Base-by-base conservation (phyloP, 2,113 vertebrate genomes). In the Sinocyclocheilus anophthalmus region DNA sequence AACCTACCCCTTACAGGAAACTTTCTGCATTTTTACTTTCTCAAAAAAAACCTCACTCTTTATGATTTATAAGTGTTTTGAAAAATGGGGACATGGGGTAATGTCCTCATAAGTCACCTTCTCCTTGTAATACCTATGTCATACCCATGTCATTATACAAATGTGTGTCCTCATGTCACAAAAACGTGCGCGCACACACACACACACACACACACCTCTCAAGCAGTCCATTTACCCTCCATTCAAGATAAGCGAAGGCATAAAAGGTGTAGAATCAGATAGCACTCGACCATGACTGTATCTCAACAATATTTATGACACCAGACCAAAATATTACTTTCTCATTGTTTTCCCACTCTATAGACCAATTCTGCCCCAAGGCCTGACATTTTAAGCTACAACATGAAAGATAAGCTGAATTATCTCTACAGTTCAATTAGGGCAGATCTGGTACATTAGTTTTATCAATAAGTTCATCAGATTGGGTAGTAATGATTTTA, bases 361-460 rank as follows among this genome's bases (percentile, higher is more conserved):
- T 55, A 84, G 75, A 86, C 50, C 81, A 30, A 72, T 80, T 75
- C 55, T 67, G 53, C 67, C 67, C 67, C 78, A 50, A 53, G 61
- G 84, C 65, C 83, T 80, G 79, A 20, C 53, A 57, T 69, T 72
- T 84, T 63, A 70, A 50, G 72, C 65, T 78, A 14, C 72, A 80
- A 50, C 53, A 73, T 73, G 76, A 55, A 48, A 76, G 80, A 85
- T 70, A 48, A 65, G 24, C 59, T 76, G 81, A 77, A 83, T 88
- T 89, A 86, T 87, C 89, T 88, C 39, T 18, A 75, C 79, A 65
- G 67, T 86, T 85, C 86, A 81, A 89, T 90, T 88, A 88, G 73
- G 45, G 37, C 85, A 81, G 89, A 85, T 88, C 82, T 73, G 89
- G 83, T 87, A 87, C 89, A 90, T 88, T 90, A 83, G 88, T 69